phyloP scores from a whole-genome alignment of 2,797 vertebrate genomes.

The Lacerta bilineata region DNA sequence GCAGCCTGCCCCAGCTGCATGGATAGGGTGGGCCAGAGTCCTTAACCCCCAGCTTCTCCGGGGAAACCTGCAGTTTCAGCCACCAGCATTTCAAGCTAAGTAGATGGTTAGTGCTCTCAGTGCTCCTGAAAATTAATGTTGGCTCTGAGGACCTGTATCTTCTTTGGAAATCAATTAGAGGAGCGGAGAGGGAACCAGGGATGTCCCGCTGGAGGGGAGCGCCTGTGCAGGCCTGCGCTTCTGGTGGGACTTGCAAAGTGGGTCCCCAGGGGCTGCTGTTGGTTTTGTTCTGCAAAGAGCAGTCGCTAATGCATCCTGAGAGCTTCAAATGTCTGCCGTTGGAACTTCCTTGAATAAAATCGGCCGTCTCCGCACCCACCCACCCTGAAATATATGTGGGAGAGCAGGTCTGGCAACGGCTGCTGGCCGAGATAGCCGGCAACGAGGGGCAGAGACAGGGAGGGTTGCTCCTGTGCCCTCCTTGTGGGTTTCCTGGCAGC shows the following conservation, averaged over 20 bases:
- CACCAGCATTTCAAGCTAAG: not conserved
- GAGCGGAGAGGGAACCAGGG: not conserved
- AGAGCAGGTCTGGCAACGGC: too few species aligned
- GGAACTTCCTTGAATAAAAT: not conserved
- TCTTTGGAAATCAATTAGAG: not conserved
- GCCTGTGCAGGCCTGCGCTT: constrained; percentile 22
- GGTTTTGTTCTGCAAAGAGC: constrained; percentile 4
- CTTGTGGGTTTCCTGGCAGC: not conserved
- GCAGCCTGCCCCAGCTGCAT: not conserved
- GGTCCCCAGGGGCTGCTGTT: not conserved
- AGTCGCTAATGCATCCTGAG: constrained; percentile 33
- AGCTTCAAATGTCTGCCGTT: constrained; percentile 42
- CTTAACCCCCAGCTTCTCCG: too few species aligned
- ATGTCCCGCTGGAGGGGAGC: not conserved
- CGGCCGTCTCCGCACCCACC: not conserved
- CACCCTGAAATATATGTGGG: not conserved
- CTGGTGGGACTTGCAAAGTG: constrained; percentile 39
- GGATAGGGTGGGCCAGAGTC: not conserved
- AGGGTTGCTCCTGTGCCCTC: not conserved
- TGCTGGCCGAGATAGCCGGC: too few species aligned
- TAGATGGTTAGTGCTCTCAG: not conserved
- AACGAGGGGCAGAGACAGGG: not conserved
- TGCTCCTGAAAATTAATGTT: not conserved
- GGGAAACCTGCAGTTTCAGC: not conserved
- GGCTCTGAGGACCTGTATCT: not conserved